These are phyloP conservation scores for Chelon auratus DNA, from an alignment of 2,797 vertebrate genomes.

Conservation along the genomic window DNA sequence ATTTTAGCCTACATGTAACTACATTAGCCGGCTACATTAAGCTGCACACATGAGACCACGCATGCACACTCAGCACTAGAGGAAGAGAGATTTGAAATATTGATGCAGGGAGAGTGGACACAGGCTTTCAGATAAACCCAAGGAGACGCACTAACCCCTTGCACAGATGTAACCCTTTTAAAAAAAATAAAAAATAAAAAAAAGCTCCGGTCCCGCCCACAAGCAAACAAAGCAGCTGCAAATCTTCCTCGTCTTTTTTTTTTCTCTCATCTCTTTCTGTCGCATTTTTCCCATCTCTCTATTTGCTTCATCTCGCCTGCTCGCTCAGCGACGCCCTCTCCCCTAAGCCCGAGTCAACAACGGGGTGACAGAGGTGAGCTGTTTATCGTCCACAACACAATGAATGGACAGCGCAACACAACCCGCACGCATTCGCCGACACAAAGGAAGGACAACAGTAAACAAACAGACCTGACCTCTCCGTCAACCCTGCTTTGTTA, in stretches of 20 bases:
- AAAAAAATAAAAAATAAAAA: not conserved
- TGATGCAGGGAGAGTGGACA: conserved; percentile 39
- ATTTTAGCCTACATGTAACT: not conserved
- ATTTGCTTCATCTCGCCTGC: conserved; percentile 14
- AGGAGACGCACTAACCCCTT: conserved; percentile 7
- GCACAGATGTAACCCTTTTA: not conserved
- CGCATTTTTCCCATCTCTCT: not conserved
- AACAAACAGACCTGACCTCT: conserved; percentile 66
- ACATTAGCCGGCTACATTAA: conserved; percentile 19
- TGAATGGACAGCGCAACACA: conserved; percentile 49
- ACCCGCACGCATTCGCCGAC: conserved; percentile 15
- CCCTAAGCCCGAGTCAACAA: conserved; percentile 50
- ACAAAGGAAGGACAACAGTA: conserved; percentile 59
- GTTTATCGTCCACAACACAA: conserved; percentile 63
- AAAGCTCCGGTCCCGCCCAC: not conserved
- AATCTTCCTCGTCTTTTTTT: not conserved
- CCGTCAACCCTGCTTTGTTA: conserved; percentile 52
- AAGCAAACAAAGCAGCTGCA: conserved; percentile 15
- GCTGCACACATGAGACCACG: conserved; percentile 16
- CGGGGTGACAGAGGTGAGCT: conserved; percentile 52
- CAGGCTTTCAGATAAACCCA: conserved; percentile 33
- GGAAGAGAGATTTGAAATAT: conserved; percentile 45
- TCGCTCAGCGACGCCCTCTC: not conserved
- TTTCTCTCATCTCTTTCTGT: not conserved
- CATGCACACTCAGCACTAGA: conserved; percentile 15